Evolutionary conservation across 1,140 invertebrate species (phyloP).

Genomic region (Zeugodacus cucurbitae): DNA sequence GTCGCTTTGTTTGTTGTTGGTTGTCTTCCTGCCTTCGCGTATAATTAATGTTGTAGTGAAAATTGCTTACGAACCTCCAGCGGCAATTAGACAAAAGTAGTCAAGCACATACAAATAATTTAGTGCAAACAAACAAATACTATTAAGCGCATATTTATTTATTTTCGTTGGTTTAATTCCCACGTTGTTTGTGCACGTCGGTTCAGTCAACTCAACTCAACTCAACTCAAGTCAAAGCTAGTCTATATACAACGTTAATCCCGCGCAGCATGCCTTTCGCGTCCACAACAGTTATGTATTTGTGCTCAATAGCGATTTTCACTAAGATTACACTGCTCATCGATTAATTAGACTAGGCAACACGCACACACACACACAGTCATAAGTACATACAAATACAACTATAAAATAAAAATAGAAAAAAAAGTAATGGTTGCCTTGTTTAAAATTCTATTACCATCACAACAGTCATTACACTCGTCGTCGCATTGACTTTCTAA

Average conservation of each 20-base stretch:
- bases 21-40: background rate
- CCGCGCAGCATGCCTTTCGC: background rate
- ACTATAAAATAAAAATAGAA: no score
- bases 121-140: background rate
- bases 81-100: background rate
- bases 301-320: background rate
- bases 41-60: slow-evolving; percentile 32
- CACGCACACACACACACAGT: background rate
- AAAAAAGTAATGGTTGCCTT: background rate
- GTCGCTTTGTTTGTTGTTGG: background rate
- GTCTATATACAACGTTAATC: background rate
- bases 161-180: background rate
- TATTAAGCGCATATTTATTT: background rate
- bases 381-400: background rate
- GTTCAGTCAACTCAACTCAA: background rate
- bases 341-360: slow-evolving; percentile 2
- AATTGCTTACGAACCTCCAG: background rate
- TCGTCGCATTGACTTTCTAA: background rate
- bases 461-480: background rate
- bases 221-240: background rate
- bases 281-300: background rate
- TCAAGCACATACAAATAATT: background rate
- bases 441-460: background rate
- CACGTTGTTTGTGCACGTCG: background rate
- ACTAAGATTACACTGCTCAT: background rate